phyloP scores from a whole-genome alignment of 2,797 vertebrate genomes.

The Pelobates cultripes region DNA sequence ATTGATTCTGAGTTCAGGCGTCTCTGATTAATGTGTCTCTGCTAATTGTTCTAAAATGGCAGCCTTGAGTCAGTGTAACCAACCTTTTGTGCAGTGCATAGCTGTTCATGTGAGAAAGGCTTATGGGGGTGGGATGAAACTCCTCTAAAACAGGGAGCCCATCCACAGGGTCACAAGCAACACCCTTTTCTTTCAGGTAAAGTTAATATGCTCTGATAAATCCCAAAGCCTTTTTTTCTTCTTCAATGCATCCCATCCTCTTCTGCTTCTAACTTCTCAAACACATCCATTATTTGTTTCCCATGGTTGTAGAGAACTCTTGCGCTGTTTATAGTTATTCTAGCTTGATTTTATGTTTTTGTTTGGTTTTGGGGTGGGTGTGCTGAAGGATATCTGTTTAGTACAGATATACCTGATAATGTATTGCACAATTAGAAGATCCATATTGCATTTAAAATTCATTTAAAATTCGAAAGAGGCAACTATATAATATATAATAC shows the following conservation, averaged over 20 bases:
- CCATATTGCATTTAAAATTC: too few species aligned
- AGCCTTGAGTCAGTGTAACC: constrained; percentile 70
- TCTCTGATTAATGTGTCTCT: constrained; percentile 80
- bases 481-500: too few species aligned
- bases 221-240: constrained; percentile 67
- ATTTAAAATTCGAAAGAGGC: too few species aligned
- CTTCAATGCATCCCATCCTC: constrained; percentile 66
- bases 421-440: too few species aligned
- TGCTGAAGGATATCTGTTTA: too few species aligned
- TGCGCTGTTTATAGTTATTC: not conserved
- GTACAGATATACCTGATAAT: too few species aligned
- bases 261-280: constrained; percentile 48
- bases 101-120: constrained; percentile 71
- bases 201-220: constrained; percentile 78
- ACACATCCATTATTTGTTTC: constrained; percentile 12
- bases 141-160: constrained; percentile 68
- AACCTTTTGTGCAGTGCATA: constrained; percentile 72
- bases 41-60: constrained; percentile 77
- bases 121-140: constrained; percentile 60
- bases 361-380: too few species aligned
- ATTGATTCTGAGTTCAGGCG: constrained; percentile 64
- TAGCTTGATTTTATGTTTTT: too few species aligned
- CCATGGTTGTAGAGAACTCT: constrained; percentile 14
- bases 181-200: constrained; percentile 79
- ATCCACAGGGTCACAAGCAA: constrained; percentile 73